Percentiles rank a stretch among this genome's conserved stretches.
phyloP scores from a whole-genome alignment of 2,888 invertebrate species.

The Eilema sororculum region DNA sequence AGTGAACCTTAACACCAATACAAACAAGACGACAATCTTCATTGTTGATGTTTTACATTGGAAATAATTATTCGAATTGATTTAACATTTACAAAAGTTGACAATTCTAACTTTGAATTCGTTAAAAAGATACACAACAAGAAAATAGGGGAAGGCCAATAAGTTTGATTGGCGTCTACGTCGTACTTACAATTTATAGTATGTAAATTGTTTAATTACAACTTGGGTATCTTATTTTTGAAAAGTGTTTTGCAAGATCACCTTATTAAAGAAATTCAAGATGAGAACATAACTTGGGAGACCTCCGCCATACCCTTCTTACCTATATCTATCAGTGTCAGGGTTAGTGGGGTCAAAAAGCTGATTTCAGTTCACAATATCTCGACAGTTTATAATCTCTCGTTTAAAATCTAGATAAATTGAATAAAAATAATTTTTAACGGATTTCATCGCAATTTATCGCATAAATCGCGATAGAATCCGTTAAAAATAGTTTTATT shows the following conservation, averaged over 20 bases:
- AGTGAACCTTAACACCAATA: conserved; percentile 31
- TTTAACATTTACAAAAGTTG: conserved; percentile 22
- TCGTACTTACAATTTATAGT: conserved; percentile 36
- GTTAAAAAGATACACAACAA: conserved; percentile 55
- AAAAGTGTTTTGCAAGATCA: neutral
- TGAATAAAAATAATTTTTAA: too few species aligned
- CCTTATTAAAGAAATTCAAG: too few species aligned
- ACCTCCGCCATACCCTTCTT: too few species aligned
- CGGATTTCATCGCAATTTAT: too few species aligned
- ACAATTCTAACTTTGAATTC: conserved; percentile 42
- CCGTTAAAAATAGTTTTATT: too few species aligned
- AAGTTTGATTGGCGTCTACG: conserved; percentile 48
- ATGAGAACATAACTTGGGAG: too few species aligned
- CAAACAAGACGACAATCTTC: conserved; percentile 45
- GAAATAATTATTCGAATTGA: conserved; percentile 34
- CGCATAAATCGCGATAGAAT: too few species aligned
- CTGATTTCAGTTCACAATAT: too few species aligned
- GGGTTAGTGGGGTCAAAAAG: too few species aligned
- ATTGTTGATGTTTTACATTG: conserved; percentile 46
- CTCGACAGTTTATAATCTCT: too few species aligned
- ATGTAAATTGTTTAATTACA: conserved; percentile 32
- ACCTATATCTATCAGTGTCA: too few species aligned
- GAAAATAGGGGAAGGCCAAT: conserved; percentile 28
- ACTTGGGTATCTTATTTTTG: conserved; percentile 19
- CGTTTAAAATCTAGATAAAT: too few species aligned